Base-by-base conservation (phyloP, 2,113 vertebrate genomes). In the Microtus montanus region DNA sequence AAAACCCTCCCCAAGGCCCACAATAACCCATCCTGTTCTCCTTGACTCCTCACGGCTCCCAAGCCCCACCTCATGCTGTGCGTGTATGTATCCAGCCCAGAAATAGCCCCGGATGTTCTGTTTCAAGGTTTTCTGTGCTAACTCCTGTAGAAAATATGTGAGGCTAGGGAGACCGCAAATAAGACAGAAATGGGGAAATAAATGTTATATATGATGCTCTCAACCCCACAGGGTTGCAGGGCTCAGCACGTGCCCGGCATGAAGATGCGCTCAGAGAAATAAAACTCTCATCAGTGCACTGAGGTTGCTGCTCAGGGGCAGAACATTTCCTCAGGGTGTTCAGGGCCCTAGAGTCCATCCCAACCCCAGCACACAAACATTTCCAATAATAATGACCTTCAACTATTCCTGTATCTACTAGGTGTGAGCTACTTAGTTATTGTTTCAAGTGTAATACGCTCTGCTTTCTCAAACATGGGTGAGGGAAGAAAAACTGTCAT, bases 81-180 rank as follows among this genome's bases (percentile, higher is more conserved):
- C 7, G 1, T 2, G 2, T 15, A 49, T 2, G 3, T 15, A 49
- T 20, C 63, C 0, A 0, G 9, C 68, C 41, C 52, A 14, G 3
- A 94, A 91, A 54, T 11, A 47, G 11, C 33, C 22, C 75, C 15
- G 58, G 61, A 58, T 49, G 22, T 71, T 78, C 41, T 78, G 22
- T 26, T 22, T 47, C 44, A 54, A 61, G 28, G 26, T 22, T 41
- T 63, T 91, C 2, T 1, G 15, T 78, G n/a, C 73, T 68, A 10
- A 96, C 80, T 85, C 68, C 75, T 19, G 0, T 1, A 77, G 71
- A 35, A 92, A 92, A 86, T 5, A 12, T 28, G 49, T 38, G 66
- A 63, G 1, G 8, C n/a, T 30, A 38, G 28, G 73, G 24, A 52
- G 7, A 6, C 30, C 66, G 64, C 20, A 35, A 77, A 68, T 47